A percentile compares a stretch with the other conserved stretches of the same genome.
Evolutionary conservation across 2,113 vertebrate genomes (phyloP).

Genomic region (Ochotona princeps): DNA sequence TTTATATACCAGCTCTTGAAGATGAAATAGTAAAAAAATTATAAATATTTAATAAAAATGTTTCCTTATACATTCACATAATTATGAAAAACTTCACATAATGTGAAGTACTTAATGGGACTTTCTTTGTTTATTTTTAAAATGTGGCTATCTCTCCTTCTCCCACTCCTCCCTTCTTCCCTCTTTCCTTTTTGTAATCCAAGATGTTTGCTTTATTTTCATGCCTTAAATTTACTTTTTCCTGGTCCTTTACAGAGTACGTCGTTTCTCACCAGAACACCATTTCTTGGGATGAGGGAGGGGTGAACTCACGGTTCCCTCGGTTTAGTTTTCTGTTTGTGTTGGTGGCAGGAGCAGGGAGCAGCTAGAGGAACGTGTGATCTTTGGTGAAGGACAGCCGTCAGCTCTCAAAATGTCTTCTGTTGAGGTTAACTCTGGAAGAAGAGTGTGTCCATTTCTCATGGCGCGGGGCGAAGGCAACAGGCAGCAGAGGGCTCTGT

Average conservation of each 20-base stretch:
- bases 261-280: not conserved
- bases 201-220: not conserved
- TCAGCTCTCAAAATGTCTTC: not conserved
- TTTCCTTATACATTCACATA: no score
- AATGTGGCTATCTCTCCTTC: not conserved
- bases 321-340: constrained; percentile 11
- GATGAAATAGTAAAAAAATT: not conserved
- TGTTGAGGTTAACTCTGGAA: not conserved
- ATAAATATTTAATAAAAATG: not conserved
- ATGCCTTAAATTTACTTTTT: not conserved
- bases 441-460: not conserved
- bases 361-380: not conserved
- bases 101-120: not conserved
- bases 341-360: not conserved
- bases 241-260: not conserved
- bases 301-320: not conserved
- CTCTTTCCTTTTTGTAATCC: not conserved
- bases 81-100: no score
- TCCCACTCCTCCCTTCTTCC: not conserved
- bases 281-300: not conserved
- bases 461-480: not conserved
- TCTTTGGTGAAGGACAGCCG: constrained; percentile 27
- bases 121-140: not conserved
- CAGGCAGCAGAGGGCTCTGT: not conserved
- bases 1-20: no score